A percentile compares a stretch with the other conserved stretches of the same genome.
These are phyloP conservation scores for Drosophila flavopinicola DNA, from an alignment of 2,888 invertebrate genomes.

Conservation along the genomic window DNA sequence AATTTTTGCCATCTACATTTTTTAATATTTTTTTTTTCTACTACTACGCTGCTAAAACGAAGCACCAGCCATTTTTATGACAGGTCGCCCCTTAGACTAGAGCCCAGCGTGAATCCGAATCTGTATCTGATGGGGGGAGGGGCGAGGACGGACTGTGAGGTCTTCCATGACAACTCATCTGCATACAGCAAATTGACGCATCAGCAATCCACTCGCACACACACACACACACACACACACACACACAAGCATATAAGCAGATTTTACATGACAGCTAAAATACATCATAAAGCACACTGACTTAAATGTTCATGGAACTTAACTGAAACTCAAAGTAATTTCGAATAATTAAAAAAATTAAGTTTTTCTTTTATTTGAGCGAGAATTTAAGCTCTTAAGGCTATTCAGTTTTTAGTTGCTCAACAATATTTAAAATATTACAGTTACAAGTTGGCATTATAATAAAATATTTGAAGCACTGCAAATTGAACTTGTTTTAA, in stretches of 20 bases:
- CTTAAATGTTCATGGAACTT: too few relatives aligned
- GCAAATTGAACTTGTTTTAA: neutral
- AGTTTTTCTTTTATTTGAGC: too few relatives aligned
- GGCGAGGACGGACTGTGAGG: neutral
- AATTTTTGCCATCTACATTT: constrained; percentile 2
- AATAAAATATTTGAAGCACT: too few relatives aligned
- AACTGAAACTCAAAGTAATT: too few relatives aligned
- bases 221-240: constrained; percentile 23
- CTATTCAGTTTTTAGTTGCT: too few relatives aligned
- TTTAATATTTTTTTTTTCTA: constrained; percentile 12
- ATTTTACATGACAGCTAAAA: constrained; percentile 11
- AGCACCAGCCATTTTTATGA: constrained; percentile 53
- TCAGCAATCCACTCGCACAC: constrained; percentile 33
- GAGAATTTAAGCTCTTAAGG: too few relatives aligned
- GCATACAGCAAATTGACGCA: constrained; percentile 56
- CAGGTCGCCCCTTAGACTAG: constrained; percentile 33
- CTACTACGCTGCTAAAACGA: constrained; percentile 32
- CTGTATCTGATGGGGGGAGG: neutral
- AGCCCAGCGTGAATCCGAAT: constrained; percentile 18
- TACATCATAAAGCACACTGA: constrained; percentile 22
- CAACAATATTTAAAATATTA: neutral
- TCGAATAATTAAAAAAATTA: too few relatives aligned
- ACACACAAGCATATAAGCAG: constrained; percentile 9
- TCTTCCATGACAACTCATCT: constrained; percentile 38
- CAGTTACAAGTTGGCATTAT: neutral